Evolutionary conservation across 2,113 vertebrate species (phyloP).

Genomic region (Ginglymostoma cirratum): DNA sequence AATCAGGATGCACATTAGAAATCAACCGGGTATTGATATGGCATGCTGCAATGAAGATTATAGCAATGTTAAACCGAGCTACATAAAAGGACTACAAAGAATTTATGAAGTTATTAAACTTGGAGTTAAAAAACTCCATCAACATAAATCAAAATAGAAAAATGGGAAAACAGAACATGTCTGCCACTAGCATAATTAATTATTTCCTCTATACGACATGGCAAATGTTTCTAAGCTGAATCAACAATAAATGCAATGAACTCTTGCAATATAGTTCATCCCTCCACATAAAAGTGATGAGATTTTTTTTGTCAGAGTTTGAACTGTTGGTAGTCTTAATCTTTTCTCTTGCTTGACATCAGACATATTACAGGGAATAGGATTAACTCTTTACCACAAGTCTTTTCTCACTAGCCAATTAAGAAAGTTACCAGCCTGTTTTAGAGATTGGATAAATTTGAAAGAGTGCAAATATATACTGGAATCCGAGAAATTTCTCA

Average conservation of each 20-base stretch:
- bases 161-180: background rate
- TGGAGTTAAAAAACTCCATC: background rate
- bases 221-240: background rate
- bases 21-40: background rate
- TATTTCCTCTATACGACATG: background rate
- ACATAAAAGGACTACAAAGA: background rate
- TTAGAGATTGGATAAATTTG: background rate
- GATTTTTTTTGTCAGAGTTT: background rate
- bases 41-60: background rate
- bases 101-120: background rate
- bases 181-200: constrained; percentile 21
- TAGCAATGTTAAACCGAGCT: background rate
- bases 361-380: background rate
- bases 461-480: background rate
- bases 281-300: background rate
- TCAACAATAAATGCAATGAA: background rate
- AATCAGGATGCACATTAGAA: background rate
- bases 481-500: background rate
- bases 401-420: background rate
- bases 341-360: background rate
- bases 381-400: background rate
- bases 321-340: background rate
- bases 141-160: background rate
- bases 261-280: background rate
- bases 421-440: background rate